These are phyloP conservation scores for Epinephelus awoara DNA, from an alignment of 2,797 vertebrate genomes.

Conservation along the genomic window DNA sequence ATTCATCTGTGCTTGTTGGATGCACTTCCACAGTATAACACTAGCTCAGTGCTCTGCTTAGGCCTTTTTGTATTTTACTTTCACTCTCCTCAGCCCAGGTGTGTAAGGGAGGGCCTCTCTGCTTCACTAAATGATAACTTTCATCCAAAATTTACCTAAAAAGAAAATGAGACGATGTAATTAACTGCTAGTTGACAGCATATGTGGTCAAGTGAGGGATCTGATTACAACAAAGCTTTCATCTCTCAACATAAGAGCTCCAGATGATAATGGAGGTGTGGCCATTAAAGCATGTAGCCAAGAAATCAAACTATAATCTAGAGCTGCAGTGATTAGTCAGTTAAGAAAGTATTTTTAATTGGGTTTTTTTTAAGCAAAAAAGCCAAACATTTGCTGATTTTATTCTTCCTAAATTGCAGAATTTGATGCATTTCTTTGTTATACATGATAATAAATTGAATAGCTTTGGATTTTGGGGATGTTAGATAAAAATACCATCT, in stretches of 20 bases:
- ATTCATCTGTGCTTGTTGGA: constrained; percentile 35
- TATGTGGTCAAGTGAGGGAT: constrained; percentile 8
- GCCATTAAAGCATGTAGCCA: constrained; percentile 1
- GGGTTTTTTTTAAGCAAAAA: too few species aligned
- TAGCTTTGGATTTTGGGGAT: too few species aligned
- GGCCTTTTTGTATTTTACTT: constrained; percentile 31
- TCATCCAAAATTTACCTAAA: not conserved
- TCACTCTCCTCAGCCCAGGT: not conserved
- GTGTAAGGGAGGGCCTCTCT: not conserved
- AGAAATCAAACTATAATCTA: constrained; percentile 4
- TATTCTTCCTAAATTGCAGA: too few species aligned
- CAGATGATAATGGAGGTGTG: not conserved
- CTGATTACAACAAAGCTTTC: constrained; percentile 18
- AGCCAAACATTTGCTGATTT: too few species aligned
- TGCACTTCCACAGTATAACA: constrained; percentile 20
- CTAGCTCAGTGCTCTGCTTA: constrained; percentile 25
- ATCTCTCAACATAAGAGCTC: constrained; percentile 1
- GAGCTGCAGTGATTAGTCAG: too few species aligned
- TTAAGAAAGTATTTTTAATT: too few species aligned
- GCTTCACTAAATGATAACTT: constrained; percentile 2
- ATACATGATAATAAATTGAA: too few species aligned
- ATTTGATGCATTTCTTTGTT: too few species aligned
- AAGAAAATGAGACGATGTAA: constrained; percentile 2
- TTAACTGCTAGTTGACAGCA: constrained; percentile 12
- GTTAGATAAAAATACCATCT: too few species aligned